Conservation (phyloP, 2,888 invertebrate genomes). For the Drosophila flavopinicola region DNA sequence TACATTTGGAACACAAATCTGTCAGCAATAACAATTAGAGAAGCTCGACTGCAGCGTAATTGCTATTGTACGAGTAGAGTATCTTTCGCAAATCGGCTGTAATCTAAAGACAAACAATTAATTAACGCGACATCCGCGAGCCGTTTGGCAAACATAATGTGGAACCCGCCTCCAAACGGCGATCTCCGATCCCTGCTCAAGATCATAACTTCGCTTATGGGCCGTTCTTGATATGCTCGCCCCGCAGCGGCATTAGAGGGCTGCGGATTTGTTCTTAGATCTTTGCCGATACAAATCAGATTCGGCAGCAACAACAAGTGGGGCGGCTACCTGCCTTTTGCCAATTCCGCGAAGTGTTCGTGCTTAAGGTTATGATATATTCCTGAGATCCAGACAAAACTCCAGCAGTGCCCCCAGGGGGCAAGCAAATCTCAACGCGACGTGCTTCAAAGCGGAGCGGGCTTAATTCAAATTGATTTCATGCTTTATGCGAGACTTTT, state of each 20-base stretch:
- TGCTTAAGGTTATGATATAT: constrained; percentile 57
- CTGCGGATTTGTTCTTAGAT: constrained; percentile 48
- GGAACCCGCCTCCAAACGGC: neutral
- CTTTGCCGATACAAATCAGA: constrained; percentile 73
- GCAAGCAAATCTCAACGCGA: constrained; percentile 45
- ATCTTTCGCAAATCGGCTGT: constrained; percentile 38
- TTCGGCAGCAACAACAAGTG: constrained; percentile 40
- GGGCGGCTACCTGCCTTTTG: constrained; percentile 67
- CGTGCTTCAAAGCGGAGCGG: constrained; percentile 37
- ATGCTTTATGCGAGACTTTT: constrained; percentile 34
- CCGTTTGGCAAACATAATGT: constrained; percentile 52
- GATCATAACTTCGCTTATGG: constrained; percentile 42
- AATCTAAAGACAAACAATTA: constrained; percentile 72
- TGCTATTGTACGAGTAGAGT: constrained; percentile 6
- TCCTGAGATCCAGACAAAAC: constrained; percentile 27
- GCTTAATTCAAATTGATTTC: constrained; percentile 71
- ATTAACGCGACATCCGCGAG: constrained; percentile 54
- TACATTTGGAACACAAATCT: constrained; percentile 3
- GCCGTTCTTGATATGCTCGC: constrained; percentile 28
- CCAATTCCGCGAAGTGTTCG: constrained; percentile 60
- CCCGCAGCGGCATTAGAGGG: constrained; percentile 40
- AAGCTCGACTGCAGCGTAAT: constrained; percentile 10
- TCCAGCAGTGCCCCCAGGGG: constrained; percentile 18
- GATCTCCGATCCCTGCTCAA: constrained; percentile 3
- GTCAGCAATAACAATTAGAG: constrained; percentile 16